Percentiles rank a stretch among this genome's conserved stretches.
These are phyloP conservation scores for Endotricha flammealis DNA, from an alignment of 2,888 invertebrate genomes.

Conservation along the genomic window DNA sequence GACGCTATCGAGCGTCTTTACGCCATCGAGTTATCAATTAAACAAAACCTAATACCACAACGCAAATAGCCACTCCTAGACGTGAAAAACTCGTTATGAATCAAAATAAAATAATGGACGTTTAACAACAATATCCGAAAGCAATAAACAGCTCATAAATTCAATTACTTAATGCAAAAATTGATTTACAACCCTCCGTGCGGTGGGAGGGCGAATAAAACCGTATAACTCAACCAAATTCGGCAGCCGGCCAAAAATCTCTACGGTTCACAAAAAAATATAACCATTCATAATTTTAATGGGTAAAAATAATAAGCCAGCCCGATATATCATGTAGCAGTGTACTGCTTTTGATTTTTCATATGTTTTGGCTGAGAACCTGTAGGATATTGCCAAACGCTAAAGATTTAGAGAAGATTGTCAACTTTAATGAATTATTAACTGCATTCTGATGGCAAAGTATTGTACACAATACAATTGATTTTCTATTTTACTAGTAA, in stretches of 20 bases:
- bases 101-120: conserved; percentile 49
- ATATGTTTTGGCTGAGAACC: conserved; percentile 58
- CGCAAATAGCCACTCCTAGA: conserved; percentile 2
- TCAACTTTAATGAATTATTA: conserved; percentile 37
- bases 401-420: conserved; percentile 43
- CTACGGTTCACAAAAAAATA: conserved; percentile 40
- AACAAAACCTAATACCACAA: background rate
- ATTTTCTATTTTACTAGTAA: too few relatives aligned
- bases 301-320: conserved; percentile 68
- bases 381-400: conserved; percentile 49
- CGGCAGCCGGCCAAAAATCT: conserved; percentile 64
- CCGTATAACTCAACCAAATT: conserved; percentile 44
- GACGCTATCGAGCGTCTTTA: too few relatives aligned
- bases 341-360: conserved; percentile 63
- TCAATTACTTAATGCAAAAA: conserved; percentile 73
- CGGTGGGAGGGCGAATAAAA: conserved; percentile 54
- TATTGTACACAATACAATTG: background rate
- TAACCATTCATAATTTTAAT: conserved; percentile 64
- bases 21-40: too few relatives aligned
- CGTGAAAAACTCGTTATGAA: conserved; percentile 17
- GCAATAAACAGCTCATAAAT: conserved; percentile 73
- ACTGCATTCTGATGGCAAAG: background rate
- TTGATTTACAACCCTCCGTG: conserved; percentile 57
- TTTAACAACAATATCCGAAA: conserved; percentile 63
- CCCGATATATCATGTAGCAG: conserved; percentile 49